phyloP scores from a whole-genome alignment of 2,797 vertebrate genomes.

The Halcyon chelicuti region DNA sequence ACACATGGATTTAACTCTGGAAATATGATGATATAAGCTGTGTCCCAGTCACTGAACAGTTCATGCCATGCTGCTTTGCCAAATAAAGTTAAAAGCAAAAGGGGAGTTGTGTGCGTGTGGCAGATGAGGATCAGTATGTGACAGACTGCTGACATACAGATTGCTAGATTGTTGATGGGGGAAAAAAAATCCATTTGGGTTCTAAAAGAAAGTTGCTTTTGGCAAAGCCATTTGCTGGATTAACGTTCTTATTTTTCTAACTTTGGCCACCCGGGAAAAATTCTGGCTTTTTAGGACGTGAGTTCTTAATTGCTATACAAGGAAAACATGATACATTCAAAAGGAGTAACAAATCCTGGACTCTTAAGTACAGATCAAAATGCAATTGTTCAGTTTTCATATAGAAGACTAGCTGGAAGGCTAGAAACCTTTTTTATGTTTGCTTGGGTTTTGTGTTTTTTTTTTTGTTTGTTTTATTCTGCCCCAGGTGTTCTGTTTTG shows the following conservation, averaged over 20 bases:
- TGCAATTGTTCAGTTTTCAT: background rate
- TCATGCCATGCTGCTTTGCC: conserved; percentile 88
- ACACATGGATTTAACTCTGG: conserved; percentile 69
- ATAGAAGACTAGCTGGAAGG: background rate
- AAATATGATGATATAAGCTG: conserved; percentile 76
- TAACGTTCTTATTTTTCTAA: background rate
- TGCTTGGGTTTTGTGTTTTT: too few species aligned
- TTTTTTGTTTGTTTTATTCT: background rate
- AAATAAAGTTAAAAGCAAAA: conserved; percentile 88
- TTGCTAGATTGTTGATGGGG: background rate
- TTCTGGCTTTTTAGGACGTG: background rate
- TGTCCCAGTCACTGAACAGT: conserved; percentile 77
- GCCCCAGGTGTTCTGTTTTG: background rate
- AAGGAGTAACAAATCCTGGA: background rate
- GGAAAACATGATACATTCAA: background rate
- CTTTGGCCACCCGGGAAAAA: background rate
- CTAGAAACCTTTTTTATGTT: background rate
- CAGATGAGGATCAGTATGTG: background rate
- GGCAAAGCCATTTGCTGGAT: background rate
- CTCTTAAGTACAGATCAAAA: background rate
- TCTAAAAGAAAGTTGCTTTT: background rate
- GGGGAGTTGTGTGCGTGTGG: background rate
- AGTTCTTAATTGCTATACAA: background rate
- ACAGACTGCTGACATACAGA: background rate
- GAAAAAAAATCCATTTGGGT: background rate